A percentile compares a stretch with the other conserved stretches of the same genome.
Evolutionary conservation across 2,888 invertebrate species (phyloP).

Genomic region (Biston stratarius): DNA sequence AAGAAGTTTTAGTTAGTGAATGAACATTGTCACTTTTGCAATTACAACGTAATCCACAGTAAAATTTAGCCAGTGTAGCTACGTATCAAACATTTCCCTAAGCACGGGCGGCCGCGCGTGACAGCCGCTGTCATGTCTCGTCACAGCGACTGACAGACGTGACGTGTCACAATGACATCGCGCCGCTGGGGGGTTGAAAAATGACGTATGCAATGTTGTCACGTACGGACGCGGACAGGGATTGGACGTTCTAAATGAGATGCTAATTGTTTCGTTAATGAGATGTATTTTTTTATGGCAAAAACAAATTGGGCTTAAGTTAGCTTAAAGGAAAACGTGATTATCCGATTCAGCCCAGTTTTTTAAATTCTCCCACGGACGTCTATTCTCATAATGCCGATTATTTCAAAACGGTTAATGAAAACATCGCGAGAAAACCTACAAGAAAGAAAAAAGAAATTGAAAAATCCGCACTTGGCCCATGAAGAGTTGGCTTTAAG

Average conservation of each 20-base stretch:
- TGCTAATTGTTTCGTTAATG: constrained; percentile 9
- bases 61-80: constrained; percentile 28
- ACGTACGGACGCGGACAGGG: constrained; percentile 29
- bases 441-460: too few species aligned
- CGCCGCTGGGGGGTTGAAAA: constrained; percentile 49
- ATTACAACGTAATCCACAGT: not conserved
- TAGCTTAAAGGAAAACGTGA: too few species aligned
- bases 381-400: too few species aligned
- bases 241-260: constrained; percentile 29
- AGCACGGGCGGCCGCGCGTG: constrained; percentile 50
- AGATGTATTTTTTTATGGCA: not conserved
- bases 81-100: constrained; percentile 35
- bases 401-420: too few species aligned
- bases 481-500: too few species aligned
- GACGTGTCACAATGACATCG: constrained; percentile 47
- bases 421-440: too few species aligned
- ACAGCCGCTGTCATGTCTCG: constrained; percentile 61
- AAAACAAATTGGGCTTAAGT: too few species aligned
- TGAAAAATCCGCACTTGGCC: too few species aligned
- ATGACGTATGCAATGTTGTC: constrained; percentile 42
- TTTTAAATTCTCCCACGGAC: too few species aligned
- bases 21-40: not conserved
- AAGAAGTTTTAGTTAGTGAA: not conserved
- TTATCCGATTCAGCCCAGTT: too few species aligned
- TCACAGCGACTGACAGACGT: constrained; percentile 46